Evolutionary conservation across 2,113 vertebrate genomes (phyloP).

Genomic region (Craseonycteris thonglongyai): DNA sequence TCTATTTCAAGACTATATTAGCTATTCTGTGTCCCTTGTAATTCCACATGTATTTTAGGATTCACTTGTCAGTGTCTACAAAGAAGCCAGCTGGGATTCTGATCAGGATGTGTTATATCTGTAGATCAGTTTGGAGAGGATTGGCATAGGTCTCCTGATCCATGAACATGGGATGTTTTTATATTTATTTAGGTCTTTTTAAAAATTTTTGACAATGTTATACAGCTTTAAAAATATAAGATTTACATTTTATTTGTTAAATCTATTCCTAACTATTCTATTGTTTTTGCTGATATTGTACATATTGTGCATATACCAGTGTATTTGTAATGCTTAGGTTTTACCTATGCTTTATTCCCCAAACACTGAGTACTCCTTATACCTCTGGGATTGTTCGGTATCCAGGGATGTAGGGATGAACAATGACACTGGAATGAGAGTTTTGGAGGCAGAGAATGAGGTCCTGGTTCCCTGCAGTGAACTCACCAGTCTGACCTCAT

Average conservation of each 20-base stretch:
- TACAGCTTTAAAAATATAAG: not conserved
- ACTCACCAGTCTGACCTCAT: slow-evolving; percentile 5
- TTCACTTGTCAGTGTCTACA: not conserved
- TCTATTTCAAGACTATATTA: not conserved
- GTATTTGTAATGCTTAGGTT: not conserved
- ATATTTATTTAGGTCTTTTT: not conserved
- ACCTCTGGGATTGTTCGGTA: not conserved
- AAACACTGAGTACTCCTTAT: not conserved
- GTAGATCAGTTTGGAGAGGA: not conserved
- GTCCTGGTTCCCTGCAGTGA: not conserved
- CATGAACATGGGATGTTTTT: not conserved
- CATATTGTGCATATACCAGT: not conserved
- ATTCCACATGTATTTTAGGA: not conserved
- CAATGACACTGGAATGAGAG: not conserved
- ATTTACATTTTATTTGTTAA: not conserved
- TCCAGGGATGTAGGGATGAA: not conserved
- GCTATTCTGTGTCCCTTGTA: not conserved
- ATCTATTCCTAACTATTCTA: not conserved
- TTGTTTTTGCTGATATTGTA: not conserved
- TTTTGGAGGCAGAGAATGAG: not conserved
- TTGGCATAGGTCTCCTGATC: not conserved
- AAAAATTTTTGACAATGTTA: not conserved
- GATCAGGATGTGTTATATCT: not conserved
- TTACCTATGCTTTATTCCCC: not conserved
- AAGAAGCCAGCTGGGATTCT: not conserved